Base-by-base conservation (phyloP, 2,113 vertebrate species). In the Rhodinocichla rosea region DNA sequence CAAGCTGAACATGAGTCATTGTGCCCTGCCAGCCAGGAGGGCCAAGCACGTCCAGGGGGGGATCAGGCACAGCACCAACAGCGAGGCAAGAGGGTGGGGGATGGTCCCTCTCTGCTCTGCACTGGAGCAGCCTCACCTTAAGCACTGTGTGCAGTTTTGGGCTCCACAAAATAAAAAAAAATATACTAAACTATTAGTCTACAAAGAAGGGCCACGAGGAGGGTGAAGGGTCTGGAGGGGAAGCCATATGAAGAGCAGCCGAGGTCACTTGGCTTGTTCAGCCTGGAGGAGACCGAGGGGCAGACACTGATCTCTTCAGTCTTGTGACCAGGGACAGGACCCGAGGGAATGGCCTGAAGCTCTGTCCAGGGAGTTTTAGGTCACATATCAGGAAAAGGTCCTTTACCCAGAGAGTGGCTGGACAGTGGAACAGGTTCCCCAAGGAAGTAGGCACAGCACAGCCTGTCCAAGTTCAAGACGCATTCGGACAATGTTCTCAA, bases 21-120 rank as follows among this genome's bases (percentile, higher is more conserved):
- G 57, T 27, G 39, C 33, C 33, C 26, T 62, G 56, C 16, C 33
- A 83, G 13, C 17, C 56, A 71, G 26, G 13, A 62, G 32, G 4
- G 13, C 11, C 27, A 45, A 7, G 3, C 10, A 5, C 9, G 8
- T 53, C 27, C 11, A 23, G 9, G 22, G 5, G 10, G 13, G 4
- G 8, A 37, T 63, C 39, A 45, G 33, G 22, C 13, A 37, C 39
- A 63, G 37, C 55, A 42, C 30, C 1, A 0, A 10, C 45, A 40
- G 39, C 8, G 0, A 1, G 17, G 22, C 33, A 45, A 63, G 10
- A 39, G 11, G 33, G 13, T 6, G 7, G 9, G 39, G 7, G 7
- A 27, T 2, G 55, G 28, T 9, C 14, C 4, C 5, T 1, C 14
- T 32, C 17, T 55, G 39, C 49, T 56, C 50, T 64, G 47, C 27